These are phyloP conservation scores for Osmerus mordax DNA, from an alignment of 2,113 vertebrate species.

Conservation along the genomic window DNA sequence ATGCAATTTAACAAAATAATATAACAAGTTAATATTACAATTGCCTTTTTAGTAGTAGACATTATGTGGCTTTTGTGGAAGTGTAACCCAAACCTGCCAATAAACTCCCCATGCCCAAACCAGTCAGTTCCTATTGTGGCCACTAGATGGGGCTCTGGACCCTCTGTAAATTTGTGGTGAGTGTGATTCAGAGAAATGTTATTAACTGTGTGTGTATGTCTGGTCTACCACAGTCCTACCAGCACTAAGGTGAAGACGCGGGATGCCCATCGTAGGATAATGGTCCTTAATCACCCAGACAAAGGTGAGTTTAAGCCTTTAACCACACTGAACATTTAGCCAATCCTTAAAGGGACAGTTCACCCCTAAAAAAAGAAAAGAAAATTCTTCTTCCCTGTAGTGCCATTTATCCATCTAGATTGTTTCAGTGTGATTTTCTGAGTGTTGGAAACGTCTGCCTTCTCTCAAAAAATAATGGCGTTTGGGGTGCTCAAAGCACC, in stretches of 20 bases:
- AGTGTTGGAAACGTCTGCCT: too few species aligned
- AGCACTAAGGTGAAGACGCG: slow-evolving; percentile 82
- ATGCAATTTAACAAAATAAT: neutral
- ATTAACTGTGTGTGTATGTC: slow-evolving; percentile 14
- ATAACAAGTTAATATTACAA: neutral
- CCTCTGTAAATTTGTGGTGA: slow-evolving; percentile 3
- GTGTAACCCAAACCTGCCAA: too few species aligned
- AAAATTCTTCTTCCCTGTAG: too few species aligned
- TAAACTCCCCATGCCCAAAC: too few species aligned
- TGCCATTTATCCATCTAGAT: too few species aligned
- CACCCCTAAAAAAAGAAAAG: too few species aligned
- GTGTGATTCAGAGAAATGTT: slow-evolving; percentile 1
- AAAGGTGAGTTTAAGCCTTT: slow-evolving; percentile 76
- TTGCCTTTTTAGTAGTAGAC: too few species aligned
- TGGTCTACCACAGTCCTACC: slow-evolving; percentile 75
- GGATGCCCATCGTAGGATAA: slow-evolving; percentile 84
- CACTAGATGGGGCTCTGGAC: slow-evolving; percentile 28
- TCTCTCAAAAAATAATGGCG: too few species aligned
- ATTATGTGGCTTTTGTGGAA: too few species aligned
- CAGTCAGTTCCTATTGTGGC: neutral
- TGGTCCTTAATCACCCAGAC: slow-evolving; percentile 96
- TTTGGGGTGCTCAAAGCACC: too few species aligned
- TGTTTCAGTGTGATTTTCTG: too few species aligned
- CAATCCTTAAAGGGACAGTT: too few species aligned
- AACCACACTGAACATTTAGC: neutral